phyloP scores from a whole-genome alignment of 2,797 vertebrate species.

The Potorous gilbertii region DNA sequence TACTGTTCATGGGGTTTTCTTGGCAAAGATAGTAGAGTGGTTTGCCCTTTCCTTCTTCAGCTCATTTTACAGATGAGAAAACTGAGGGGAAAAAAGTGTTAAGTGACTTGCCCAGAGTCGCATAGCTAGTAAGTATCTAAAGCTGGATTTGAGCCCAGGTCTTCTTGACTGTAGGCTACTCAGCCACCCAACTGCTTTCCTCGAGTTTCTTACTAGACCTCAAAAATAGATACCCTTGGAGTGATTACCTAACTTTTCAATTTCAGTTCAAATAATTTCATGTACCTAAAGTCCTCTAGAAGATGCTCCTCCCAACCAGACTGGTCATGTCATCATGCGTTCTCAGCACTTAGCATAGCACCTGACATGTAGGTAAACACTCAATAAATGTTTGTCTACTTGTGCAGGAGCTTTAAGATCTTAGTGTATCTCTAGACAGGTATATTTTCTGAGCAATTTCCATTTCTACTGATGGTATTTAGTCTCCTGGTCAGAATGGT shows the following conservation, averaged over 20 bases:
- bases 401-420: neutral
- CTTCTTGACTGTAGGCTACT: neutral
- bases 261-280: neutral
- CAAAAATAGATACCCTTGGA: neutral
- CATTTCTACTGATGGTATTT: neutral
- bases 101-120: neutral
- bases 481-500: neutral
- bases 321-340: neutral
- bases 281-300: neutral
- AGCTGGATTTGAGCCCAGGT: neutral
- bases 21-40: neutral
- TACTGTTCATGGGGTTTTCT: neutral
- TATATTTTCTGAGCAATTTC: neutral
- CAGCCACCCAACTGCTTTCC: neutral
- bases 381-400: neutral
- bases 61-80: neutral
- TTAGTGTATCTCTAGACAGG: neutral
- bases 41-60: neutral
- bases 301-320: neutral
- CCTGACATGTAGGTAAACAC: neutral
- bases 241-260: neutral
- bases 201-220: neutral
- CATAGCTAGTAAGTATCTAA: neutral
- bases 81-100: neutral
- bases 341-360: neutral